These are phyloP conservation scores for Cyprinodon brontotheroides DNA, from an alignment of 2,113 vertebrate species.

Conservation along the genomic window DNA sequence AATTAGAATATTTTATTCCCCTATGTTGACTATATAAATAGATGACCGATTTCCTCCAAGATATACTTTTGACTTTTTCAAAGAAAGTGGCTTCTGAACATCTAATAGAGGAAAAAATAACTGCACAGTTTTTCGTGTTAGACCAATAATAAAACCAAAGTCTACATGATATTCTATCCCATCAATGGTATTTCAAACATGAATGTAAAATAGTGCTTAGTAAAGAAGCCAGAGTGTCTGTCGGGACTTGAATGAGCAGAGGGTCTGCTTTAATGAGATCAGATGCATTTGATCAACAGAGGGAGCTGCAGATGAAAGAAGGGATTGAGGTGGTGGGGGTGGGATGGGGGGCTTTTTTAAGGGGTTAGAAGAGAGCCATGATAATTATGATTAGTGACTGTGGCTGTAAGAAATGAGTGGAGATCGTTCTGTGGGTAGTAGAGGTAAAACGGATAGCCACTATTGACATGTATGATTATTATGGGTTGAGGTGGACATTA, in stretches of 20 bases:
- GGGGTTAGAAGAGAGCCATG: conserved; percentile 52
- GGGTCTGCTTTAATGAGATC: conserved; percentile 79
- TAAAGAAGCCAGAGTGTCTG: conserved; percentile 71
- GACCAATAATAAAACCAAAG: conserved; percentile 74
- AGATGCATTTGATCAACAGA: conserved; percentile 79
- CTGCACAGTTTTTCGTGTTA: conserved; percentile 52
- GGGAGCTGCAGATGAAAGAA: conserved; percentile 71
- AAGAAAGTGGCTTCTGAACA: conserved; percentile 48
- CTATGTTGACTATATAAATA: conserved; percentile 39
- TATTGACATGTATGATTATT: neutral
- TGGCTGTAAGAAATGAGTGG: conserved; percentile 37
- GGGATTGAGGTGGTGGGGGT: conserved; percentile 5
- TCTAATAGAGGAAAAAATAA: conserved; percentile 41
- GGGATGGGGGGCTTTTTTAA: conserved; percentile 50
- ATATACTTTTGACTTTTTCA: conserved; percentile 46
- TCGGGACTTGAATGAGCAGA: conserved; percentile 74
- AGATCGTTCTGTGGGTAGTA: conserved; percentile 8
- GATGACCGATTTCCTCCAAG: conserved; percentile 27
- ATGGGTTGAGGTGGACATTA: neutral
- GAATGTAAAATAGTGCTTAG: conserved; percentile 75
- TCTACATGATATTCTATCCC: conserved; percentile 63
- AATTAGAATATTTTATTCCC: neutral
- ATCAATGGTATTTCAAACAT: conserved; percentile 71
- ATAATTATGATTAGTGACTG: conserved; percentile 54
- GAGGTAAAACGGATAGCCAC: conserved; percentile 1